Evolutionary conservation across 2,797 vertebrate species (phyloP), one percentile per base, ranked within the genome.

Genomic region (Catharus ustulatus): DNA sequence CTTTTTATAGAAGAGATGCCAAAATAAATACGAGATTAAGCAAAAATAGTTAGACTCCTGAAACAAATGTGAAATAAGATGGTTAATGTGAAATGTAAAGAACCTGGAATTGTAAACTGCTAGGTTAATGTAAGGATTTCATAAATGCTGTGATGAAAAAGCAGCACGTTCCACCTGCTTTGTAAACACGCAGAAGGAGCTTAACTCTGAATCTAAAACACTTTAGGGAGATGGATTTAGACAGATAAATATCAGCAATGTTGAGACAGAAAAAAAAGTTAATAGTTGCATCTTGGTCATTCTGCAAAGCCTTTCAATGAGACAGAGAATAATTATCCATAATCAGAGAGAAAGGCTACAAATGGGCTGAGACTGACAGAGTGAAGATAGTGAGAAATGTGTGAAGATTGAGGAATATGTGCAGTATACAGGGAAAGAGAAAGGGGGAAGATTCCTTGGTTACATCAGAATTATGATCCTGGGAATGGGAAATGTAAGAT

Each of bases 161-260:
- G 7, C 0, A 0, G 10, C 34, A 38, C 1, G 0, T 69, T 55
- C 34, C 17, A 51, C 16, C 10, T 59, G 15, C n/a, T 66, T 75
- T 62, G 9, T 58, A 34, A 59, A 24, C 29, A 89, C 68, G 22
- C 7, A 23, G 55, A 80, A 68, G 23, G 32, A 89, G 27, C 27
- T 68, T 71, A 55, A 51, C 26, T 71, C 23, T 78, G 74, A n/a
- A 68, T 67, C 1, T 85, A 21, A 64, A 79, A 55, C 22, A n/a
- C 13, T 21, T 18, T 15, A 46, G 8, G 38, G 34, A 73, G 32
- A 23, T 46, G 18, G 38, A 78, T 67, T 85, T 67, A 45, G 38
- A 54, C 49, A 73, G 46, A 76, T 11, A 85, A n/a, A 69, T 18
- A 15, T 43, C 57, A 84, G 9, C 11, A 15, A 49, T 14, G 27